Conservation (phyloP, 1,140 invertebrate species). For the Psix sp. region DNA sequence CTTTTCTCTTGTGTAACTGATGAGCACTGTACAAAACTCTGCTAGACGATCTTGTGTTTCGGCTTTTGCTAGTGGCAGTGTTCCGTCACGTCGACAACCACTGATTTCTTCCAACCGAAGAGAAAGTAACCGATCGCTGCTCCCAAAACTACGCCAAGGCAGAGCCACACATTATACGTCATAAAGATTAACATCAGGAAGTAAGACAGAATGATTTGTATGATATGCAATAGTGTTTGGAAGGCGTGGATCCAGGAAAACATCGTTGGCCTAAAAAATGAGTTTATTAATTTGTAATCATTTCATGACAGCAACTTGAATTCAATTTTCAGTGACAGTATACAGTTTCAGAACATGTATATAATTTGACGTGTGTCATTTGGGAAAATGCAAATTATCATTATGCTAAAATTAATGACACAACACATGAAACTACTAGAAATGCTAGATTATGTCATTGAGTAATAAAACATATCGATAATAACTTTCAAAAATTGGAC, state of each 20-base stretch:
- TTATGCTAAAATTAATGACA: too few relatives aligned
- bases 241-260: constrained; percentile 86
- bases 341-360: too few relatives aligned
- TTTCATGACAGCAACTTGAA: too few relatives aligned
- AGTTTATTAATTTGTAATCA: neutral
- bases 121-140: constrained; percentile 94
- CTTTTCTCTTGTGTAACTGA: neutral
- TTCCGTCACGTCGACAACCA: constrained; percentile 94
- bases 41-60: constrained; percentile 32
- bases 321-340: too few relatives aligned
- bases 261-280: constrained; percentile 84
- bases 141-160: constrained; percentile 92
- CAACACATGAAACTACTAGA: too few relatives aligned
- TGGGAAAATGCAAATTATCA: too few relatives aligned
- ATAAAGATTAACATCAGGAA: constrained; percentile 98
- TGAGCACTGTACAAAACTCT: constrained; percentile 22
- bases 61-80: constrained; percentile 88
- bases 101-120: constrained; percentile 94
- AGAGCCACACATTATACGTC: constrained; percentile 98
- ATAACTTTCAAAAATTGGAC: too few relatives aligned
- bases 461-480: too few relatives aligned
- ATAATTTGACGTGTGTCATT: too few relatives aligned
- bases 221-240: constrained; percentile 92
- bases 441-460: too few relatives aligned
- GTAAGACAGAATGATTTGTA: constrained; percentile 94